Evolutionary conservation across 2,888 invertebrate genomes (phyloP), one percentile per base, ranked within the genome.

Genomic region (Spisula subtruncata): DNA sequence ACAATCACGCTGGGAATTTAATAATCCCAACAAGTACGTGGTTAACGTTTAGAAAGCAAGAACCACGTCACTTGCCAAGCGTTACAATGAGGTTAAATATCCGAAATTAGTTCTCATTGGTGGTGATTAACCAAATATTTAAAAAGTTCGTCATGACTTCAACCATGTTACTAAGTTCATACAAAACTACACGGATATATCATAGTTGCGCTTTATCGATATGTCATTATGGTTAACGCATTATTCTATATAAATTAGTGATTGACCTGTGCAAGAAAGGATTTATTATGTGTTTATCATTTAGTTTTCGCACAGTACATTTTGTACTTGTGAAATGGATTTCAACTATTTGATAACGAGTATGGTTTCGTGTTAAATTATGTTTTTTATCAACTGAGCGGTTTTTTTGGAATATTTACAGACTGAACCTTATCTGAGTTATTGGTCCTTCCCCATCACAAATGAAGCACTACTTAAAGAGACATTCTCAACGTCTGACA

Each of bases 321-420:
- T n/a, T n/a, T n/a, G n/a, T n/a, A 81, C 81, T 81, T 81, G 81
- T 25, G 41, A 46, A 81, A n/a, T n/a, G 48, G 48, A 79, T 79
- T 35, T 79, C 79, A 79, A 35, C 46, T 16, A 79, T 32, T 20
- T 46, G 81, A 46, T 81, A 81, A 81, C 35, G 48, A 46, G 81
- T 81, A n/a, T 46, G 46, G 81, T 81, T 81, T 46, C 48, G 35
- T 48, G 48, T 46, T 46, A n/a, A 81, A 81, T 81, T 81, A 81
- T 48, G 41, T 51, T 46, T 46, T 41, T 81, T 81, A 81, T 46
- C 48, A 46, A n/a, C 25, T 2, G 48, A 46, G 18, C 20, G n/a
- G 18, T 81, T 81, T 51, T 48, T 25, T 25, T 25, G 1, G 25
- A 81, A 81, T n/a, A 81, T 51, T 75, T 75, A 18, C 32, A 75